Evolutionary conservation across 2,888 invertebrate genomes (phyloP), one percentile per base, ranked within the genome.

Genomic region (Tiliacea aurago): DNA sequence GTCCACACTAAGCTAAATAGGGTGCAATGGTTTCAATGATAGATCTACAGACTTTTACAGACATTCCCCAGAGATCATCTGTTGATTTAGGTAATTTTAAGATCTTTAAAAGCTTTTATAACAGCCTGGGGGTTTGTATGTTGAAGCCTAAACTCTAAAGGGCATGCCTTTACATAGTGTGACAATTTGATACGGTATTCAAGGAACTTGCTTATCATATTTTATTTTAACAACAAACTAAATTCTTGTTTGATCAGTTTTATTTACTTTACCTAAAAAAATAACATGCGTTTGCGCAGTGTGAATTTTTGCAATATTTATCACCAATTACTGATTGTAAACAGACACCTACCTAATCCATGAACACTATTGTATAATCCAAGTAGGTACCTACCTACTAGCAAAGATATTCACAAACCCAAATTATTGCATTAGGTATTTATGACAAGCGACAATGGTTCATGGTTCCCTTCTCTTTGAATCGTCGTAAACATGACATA

Each of bases 391-490:
- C n/a, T n/a, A 61, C 41, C 43, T 73, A 61, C 41, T 53, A 56
- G 13, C 70, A 65, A 76, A 76, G 66, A 68, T 61, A 75, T 87
- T 85, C 70, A 80, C 69, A 75, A 77, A 83, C 80, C 76, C 72
- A 64, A 76, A 78, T 86, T 63, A 78, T 80, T 86, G 63, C 73
- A 87, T 83, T 73, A n/a, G n/a, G n/a, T n/a, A 86, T 79, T 83
- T 79, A 88, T 83, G 70, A 76, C 63, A 59, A 67, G 69, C 49
- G 62, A 69, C 68, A 76, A 85, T 70, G 74, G 77, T 71, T 81
- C 83, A 85, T 70, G 74, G 77, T 71, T 81, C 83, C 87, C 85
- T 90, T 91, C 90, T 86, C 90, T 88, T 86, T 81, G 5, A 76
- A 64, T 74, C 58, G 62, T 83, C 64, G 70, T 88, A 87, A 89